Conservation (phyloP, 2,888 invertebrate genomes). For the Rotaria macrura region DNA sequence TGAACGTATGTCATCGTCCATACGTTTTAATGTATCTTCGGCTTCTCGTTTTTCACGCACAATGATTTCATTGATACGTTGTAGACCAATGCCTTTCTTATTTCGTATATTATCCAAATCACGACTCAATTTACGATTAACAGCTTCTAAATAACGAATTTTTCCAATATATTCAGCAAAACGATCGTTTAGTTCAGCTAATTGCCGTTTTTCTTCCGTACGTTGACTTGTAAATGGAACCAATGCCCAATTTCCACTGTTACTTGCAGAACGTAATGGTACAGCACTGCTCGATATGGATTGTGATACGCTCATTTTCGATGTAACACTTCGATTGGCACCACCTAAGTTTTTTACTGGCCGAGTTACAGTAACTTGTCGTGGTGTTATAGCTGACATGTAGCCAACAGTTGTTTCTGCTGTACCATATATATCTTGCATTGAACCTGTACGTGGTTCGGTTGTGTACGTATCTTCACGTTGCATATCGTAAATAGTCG, state of each 20-base stretch:
- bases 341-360: slow-evolving; percentile 11
- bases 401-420: not conserved
- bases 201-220: slow-evolving; percentile 32
- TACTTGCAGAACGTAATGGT: not conserved
- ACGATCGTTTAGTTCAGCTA: slow-evolving; percentile 50
- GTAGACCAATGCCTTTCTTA: slow-evolving; percentile 47
- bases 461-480: not conserved
- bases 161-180: slow-evolving; percentile 53
- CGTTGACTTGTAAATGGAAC: slow-evolving; percentile 30
- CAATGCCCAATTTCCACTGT: not conserved
- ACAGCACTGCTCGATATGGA: not conserved
- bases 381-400: not conserved
- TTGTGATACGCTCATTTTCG: not conserved
- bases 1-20: slow-evolving; percentile 52
- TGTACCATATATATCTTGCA: not conserved
- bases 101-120: slow-evolving; percentile 46
- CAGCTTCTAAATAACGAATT: slow-evolving; percentile 49
- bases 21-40: slow-evolving; percentile 50
- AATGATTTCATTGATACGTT: slow-evolving; percentile 50
- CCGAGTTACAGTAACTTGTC: not conserved
- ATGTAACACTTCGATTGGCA: not conserved
- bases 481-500: not conserved
- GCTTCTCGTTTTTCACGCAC: slow-evolving; percentile 52
- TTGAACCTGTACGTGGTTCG: not conserved
- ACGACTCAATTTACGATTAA: slow-evolving; percentile 46